Evolutionary conservation across 2,888 invertebrate genomes (phyloP), one percentile per base, ranked within the genome.

Genomic region (Pachymerium ferrugineum): DNA sequence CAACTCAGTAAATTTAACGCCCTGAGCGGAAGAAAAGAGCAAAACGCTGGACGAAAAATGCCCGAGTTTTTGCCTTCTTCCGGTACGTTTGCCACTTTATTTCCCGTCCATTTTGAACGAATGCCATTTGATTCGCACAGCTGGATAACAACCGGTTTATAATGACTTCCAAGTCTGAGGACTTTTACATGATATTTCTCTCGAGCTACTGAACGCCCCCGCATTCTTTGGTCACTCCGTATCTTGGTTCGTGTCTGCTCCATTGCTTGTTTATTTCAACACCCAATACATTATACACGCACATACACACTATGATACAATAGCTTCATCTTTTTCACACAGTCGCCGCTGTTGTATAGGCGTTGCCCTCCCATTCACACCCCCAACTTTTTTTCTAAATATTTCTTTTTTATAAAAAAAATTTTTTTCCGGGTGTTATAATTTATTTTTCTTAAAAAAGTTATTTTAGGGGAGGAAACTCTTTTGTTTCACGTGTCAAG

Each of bases 41-140:
- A 28, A 25, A 62, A 10, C 62, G 62, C 28, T 47, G 62, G 62
- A 62, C 62, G 62, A 62, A 28, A n/a, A n/a, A n/a, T n/a, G n/a
- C n/a, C 62, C 62, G 62, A 62, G 62, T 22, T 62, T 62, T 62
- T 62, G 62, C 25, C 28, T 28, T 62, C 62, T 62, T 62, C 62
- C 62, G 62, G 62, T 62, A 62, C 62, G 62, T 62, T 62, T 62
- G 62, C 62, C 47, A 62, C 62, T 62, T 62, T 62, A 62, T 62
- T 62, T 62, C 62, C 62, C 62, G 62, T 62, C 62, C 62, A 62
- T 62, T 62, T 62, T 62, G 62, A 62, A 62, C 62, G 62, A 62
- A 62, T 28, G 62, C 8, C 62, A 28, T 62, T 62, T 62, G 62
- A 62, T 62, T 62, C 62, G 25, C 62, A 62, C 62, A 62, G 62